Percentiles rank a stretch among this genome's conserved stretches.
These are phyloP conservation scores for Ciconia boyciana DNA, from an alignment of 2,113 vertebrate genomes.

Conservation along the genomic window DNA sequence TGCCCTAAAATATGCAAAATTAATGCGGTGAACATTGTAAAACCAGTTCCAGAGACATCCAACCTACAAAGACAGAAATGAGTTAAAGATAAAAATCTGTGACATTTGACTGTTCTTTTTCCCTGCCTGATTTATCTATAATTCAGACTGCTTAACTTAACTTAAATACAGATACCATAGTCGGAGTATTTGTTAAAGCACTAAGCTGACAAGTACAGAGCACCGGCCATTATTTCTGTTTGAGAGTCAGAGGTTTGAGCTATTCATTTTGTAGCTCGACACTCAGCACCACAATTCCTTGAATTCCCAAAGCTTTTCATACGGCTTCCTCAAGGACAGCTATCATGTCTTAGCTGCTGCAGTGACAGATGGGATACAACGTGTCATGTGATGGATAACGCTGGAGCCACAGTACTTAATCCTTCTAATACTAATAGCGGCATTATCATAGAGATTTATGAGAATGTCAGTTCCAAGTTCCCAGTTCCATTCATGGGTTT, in stretches of 20 bases:
- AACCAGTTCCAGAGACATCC: neutral
- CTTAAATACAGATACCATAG: slow-evolving; percentile 39
- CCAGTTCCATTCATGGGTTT: slow-evolving; percentile 81
- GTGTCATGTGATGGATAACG: slow-evolving; percentile 85
- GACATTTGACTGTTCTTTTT: neutral
- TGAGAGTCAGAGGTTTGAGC: slow-evolving; percentile 71
- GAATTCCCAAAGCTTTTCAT: slow-evolving; percentile 77
- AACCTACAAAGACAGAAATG: neutral
- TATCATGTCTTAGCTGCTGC: slow-evolving; percentile 68
- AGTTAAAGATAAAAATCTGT: slow-evolving; percentile 34
- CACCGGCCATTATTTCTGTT: slow-evolving; percentile 67
- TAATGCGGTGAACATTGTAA: neutral
- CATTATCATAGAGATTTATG: slow-evolving; percentile 93
- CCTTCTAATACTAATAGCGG: slow-evolving; percentile 85
- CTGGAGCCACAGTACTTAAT: slow-evolving; percentile 81
- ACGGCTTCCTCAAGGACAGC: slow-evolving; percentile 77
- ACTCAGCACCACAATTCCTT: slow-evolving; percentile 72
- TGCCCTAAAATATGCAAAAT: slow-evolving; percentile 17
- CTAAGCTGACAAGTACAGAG: slow-evolving; percentile 79
- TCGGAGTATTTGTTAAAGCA: slow-evolving; percentile 53
- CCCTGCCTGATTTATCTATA: slow-evolving; percentile 40
- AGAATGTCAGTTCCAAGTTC: slow-evolving; percentile 87
- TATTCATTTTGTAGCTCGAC: slow-evolving; percentile 70
- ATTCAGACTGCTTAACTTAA: slow-evolving; percentile 50
- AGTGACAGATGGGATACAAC: slow-evolving; percentile 80